phyloP scores from a whole-genome alignment of 2,888 invertebrate species.

The Sipha maydis region DNA sequence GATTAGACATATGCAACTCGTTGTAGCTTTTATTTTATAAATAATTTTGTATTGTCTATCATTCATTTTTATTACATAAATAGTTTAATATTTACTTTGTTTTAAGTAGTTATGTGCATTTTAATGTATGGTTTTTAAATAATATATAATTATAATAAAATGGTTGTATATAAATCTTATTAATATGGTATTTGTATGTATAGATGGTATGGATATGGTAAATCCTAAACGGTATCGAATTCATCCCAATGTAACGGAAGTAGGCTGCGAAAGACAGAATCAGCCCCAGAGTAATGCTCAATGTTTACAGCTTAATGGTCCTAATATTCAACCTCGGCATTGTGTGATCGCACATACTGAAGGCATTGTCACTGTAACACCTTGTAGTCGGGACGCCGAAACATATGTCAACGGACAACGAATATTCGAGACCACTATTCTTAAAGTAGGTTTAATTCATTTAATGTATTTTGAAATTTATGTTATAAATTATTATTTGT shows the following conservation, averaged over 20 bases:
- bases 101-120: neutral
- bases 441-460: conserved; percentile 74
- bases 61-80: neutral
- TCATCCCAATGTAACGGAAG: conserved; percentile 76
- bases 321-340: conserved; percentile 92
- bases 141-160: neutral
- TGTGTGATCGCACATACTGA: conserved; percentile 92
- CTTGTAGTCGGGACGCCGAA: conserved; percentile 91
- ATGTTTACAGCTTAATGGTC: conserved; percentile 82
- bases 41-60: neutral
- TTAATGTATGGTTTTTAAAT: neutral
- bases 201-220: conserved; percentile 71
- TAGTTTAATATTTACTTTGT: neutral
- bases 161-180: neutral
- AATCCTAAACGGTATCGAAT: conserved; percentile 71
- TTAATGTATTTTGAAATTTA: neutral
- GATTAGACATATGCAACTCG: neutral
- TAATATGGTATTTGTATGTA: conserved; percentile 47
- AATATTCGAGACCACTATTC: conserved; percentile 89
- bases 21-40: neutral
- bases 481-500: conserved; percentile 36
- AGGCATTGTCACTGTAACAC: conserved; percentile 92
- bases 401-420: conserved; percentile 94
- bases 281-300: conserved; percentile 67
- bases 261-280: conserved; percentile 80